Evolutionary conservation across 2,797 vertebrate genomes (phyloP).

Genomic region (Chromis chromis): DNA sequence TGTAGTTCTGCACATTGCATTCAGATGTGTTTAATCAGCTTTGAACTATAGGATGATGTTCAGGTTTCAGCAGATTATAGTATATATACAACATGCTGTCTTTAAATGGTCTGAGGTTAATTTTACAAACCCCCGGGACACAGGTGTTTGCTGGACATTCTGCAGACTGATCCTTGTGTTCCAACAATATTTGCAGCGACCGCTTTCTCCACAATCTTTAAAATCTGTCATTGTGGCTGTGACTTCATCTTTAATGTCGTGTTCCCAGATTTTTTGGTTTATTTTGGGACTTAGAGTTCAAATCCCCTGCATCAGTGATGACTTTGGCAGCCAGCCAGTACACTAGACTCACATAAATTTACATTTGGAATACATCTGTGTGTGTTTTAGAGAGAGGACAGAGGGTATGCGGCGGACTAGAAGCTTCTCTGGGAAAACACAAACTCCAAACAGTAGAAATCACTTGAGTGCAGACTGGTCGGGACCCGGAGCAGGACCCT

Average conservation of each 20-base stretch:
- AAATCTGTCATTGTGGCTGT: conserved; percentile 20
- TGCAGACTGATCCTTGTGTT: neutral
- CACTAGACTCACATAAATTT: conserved; percentile 59
- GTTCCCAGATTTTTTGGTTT: conserved; percentile 63
- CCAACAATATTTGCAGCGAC: neutral
- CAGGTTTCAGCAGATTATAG: neutral
- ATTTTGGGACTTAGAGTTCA: conserved; percentile 62
- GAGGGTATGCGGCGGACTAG: conserved; percentile 51
- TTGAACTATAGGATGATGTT: neutral
- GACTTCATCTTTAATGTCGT: conserved; percentile 12
- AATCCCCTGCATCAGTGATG: conserved; percentile 60
- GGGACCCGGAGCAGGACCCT: conserved; percentile 72
- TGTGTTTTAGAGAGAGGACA: conserved; percentile 45
- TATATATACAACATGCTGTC: neutral
- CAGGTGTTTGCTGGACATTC: neutral
- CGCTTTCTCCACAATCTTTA: neutral
- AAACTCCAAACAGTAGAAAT: conserved; percentile 79
- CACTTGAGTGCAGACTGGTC: conserved; percentile 75
- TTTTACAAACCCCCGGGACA: neutral
- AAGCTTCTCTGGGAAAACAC: conserved; percentile 82
- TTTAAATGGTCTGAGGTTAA: neutral
- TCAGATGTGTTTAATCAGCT: neutral
- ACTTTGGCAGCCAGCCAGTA: conserved; percentile 70
- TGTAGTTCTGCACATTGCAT: neutral
- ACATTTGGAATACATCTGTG: conserved; percentile 43